Conservation (phyloP, 2,113 vertebrate species). For the Barbus barbus region DNA sequence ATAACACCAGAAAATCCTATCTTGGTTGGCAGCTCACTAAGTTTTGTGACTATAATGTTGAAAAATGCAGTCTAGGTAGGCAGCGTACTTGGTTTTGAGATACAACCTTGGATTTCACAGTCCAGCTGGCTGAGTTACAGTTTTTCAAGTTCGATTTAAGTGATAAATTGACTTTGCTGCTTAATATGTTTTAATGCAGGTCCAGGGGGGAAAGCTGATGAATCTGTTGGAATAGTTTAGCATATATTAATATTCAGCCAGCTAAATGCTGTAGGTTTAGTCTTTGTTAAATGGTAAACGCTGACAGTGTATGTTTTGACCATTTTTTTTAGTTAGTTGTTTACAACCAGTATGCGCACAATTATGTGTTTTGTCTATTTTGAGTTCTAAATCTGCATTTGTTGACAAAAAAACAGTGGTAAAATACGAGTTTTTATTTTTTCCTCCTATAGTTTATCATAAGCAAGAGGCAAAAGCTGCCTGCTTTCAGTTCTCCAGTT, state of each 20-base stretch:
- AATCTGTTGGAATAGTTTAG: conserved; percentile 28
- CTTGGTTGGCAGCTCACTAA: neutral
- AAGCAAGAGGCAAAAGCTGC: neutral
- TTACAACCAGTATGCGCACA: neutral
- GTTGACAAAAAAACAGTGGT: neutral
- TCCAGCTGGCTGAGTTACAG: neutral
- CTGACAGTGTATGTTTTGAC: neutral
- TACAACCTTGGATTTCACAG: neutral
- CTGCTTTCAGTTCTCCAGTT: neutral
- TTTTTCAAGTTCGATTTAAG: neutral
- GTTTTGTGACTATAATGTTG: neutral
- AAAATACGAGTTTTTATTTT: neutral
- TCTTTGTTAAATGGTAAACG: neutral
- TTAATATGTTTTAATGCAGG: neutral
- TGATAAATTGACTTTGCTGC: neutral
- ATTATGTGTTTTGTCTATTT: neutral
- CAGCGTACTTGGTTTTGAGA: neutral
- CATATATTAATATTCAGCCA: conserved; percentile 22
- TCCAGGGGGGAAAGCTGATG: neutral
- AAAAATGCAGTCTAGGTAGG: neutral
- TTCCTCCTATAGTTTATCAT: neutral
- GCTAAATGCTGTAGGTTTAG: neutral
- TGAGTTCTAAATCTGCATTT: neutral
- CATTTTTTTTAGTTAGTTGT: neutral
- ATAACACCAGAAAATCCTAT: neutral